Base-by-base conservation (phyloP, 1,140 invertebrate species). In the Saxidomus purpurata region DNA sequence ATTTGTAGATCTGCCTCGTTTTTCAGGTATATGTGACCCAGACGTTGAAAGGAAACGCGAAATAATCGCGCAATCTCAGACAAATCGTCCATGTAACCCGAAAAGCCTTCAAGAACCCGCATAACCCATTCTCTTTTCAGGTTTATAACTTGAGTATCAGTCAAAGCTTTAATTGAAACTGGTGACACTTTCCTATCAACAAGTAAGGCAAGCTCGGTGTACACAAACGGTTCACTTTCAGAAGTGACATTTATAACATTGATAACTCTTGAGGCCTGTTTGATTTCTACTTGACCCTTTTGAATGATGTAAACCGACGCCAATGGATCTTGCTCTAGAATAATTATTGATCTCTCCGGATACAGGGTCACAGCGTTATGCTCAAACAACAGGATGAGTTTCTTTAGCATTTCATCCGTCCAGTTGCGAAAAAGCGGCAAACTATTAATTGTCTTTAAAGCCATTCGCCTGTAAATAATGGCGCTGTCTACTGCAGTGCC, bases 1-100 rank as follows among this genome's bases (percentile, higher is more conserved):
- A 76, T 49, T 25, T 76, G 71, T n/a, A 76, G 40, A 76, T 76
- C 31, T 6, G 71, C 38, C n/a, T 76, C 71, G 40, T 76, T 43
- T 9, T n/a, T 11, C 9, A 28, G 8, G 40, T 76, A 76, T 4
- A 43, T 25, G n/a, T 40, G 4, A 0, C 71, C 71, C 3, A 47
- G 25, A 15, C 40, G 38, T 8, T 40, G 2, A 19, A 47, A 28
- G 3, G 40, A 76, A 43, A 25, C 40, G 38, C 40, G n/a, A 47
- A 47, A 76, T 25, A 25, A 43, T 25, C n/a, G 38, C 9, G 22
- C 13, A 1, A 22, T 25, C 38, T 49, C 40, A 40, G 8, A 25
- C 19, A 76, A 76, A 28, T 15, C 34, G 1, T 76, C 40, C 25
- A 76, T 19, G 1, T 76, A 40, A 22, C 6, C 13, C 38, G 71